Conservation (phyloP, 1,140 invertebrate species). For the Nephila pilipes region DNA sequence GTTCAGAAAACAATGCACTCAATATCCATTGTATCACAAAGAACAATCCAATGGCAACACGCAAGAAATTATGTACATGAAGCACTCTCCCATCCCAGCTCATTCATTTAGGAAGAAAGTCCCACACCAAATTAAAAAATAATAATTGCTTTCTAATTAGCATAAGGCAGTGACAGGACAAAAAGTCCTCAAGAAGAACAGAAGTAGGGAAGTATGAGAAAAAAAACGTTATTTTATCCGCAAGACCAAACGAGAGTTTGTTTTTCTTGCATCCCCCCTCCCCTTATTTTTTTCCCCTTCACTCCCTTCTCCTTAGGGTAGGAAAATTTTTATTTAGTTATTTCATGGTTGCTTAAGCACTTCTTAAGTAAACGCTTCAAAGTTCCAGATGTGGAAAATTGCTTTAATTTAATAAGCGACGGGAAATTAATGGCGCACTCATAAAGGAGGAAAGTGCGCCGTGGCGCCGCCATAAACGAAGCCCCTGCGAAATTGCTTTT, state of each 20-base stretch:
- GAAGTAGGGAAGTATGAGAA: neutral
- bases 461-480: slow-evolving; percentile 56
- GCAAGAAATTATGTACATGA: neutral
- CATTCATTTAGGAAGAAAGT: neutral
- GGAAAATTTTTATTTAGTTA: slow-evolving; percentile 71
- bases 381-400: slow-evolving; percentile 73
- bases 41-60: neutral
- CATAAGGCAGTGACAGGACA: slow-evolving; percentile 55
- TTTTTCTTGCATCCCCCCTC: neutral
- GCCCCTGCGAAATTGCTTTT: slow-evolving; percentile 59
- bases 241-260: slow-evolving; percentile 42
- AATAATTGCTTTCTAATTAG: slow-evolving; percentile 66
- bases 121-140: slow-evolving; percentile 48
- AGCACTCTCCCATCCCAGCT: neutral
- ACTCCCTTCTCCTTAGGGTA: neutral
- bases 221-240: slow-evolving; percentile 59
- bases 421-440: slow-evolving; percentile 71
- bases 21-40: neutral
- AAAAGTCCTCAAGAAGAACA: neutral
- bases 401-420: slow-evolving; percentile 75
- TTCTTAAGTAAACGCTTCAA: slow-evolving; percentile 71
- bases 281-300: neutral
- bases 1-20: neutral
- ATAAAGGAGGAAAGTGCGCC: slow-evolving; percentile 60
- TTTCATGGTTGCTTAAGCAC: slow-evolving; percentile 73